A percentile compares a stretch with the other conserved stretches of the same genome.
These are phyloP conservation scores for Cheilosia soror DNA, from an alignment of 2,888 invertebrate species.

Conservation along the genomic window DNA sequence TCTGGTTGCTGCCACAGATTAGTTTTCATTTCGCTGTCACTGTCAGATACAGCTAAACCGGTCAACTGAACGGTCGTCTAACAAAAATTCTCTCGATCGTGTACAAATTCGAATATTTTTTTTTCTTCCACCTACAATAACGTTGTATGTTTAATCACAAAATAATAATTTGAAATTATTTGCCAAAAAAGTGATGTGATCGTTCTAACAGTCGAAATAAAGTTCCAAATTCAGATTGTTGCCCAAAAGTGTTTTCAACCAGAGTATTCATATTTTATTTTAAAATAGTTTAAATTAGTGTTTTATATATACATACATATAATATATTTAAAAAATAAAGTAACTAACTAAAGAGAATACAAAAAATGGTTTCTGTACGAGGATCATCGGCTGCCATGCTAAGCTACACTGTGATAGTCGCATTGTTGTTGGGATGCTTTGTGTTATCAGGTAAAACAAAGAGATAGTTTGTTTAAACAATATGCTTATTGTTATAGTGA, in stretches of 20 bases:
- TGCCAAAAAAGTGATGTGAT: conserved; percentile 18
- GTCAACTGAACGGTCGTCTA: conserved; percentile 49
- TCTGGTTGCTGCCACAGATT: conserved; percentile 30
- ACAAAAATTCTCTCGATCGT: conserved; percentile 10
- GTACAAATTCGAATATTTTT: neutral
- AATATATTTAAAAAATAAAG: neutral
- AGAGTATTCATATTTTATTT: neutral
- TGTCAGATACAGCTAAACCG: conserved; percentile 59
- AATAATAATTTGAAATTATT: conserved; percentile 14
- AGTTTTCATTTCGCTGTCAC: conserved; percentile 39
- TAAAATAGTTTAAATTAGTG: neutral
- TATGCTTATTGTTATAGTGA: conserved; percentile 16
- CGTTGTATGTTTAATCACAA: neutral
- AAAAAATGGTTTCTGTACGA: conserved; percentile 56
- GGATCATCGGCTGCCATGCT: conserved; percentile 70
- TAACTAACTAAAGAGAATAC: neutral
- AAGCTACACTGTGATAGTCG: conserved; percentile 78
- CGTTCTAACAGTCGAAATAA: neutral
- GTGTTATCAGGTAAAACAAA: conserved; percentile 80
- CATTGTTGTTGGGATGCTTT: conserved; percentile 78
- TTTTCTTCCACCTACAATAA: neutral
- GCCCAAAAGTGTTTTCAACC: neutral
- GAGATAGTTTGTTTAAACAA: conserved; percentile 1
- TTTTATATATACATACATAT: neutral
- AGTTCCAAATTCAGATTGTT: neutral